Base-by-base conservation (phyloP, 2,113 vertebrate species). In the Porphyrio hochstetteri region DNA sequence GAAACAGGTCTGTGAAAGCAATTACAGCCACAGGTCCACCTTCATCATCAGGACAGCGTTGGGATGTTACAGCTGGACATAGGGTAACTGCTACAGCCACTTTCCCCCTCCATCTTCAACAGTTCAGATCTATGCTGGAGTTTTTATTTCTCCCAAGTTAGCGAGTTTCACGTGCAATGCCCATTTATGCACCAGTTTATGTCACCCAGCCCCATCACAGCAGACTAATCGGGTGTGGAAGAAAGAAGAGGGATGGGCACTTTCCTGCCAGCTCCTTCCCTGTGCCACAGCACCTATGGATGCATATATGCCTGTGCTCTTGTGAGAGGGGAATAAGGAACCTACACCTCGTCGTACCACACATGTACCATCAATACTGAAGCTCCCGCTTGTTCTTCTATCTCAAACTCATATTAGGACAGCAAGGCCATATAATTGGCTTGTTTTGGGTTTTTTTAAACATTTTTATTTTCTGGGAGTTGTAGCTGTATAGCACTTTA, bases 401-500 rank as follows among this genome's bases (percentile, higher is more conserved):
- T 25, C 60, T 56, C 46, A 48, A 80, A 63, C 20, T 82, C 50
- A 29, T 63, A 42, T 3, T 80, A 52, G 46, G 46, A 52, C 21
- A 88, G 68, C 52, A 74, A 79, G 18, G 86, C 2, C 9, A 21
- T 2, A 4, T 23, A 23, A 23, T 48, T 48, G 48, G 48, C 11
- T 48, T 48, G 48, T 85, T 2, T 15, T 44, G 25, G 25, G 38
- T 57, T 65, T 82, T 52, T 33, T 35, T 13, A 15, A 65, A 74
- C 25, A 48, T 67, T 50, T 57, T 63, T 88, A 59, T 92, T 91
- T 93, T 70, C 68, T 63, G 60, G 42, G 68, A 93, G 65, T 82
- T 93, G 83, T 79, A 86, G 77, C 78, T 68, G 36, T 70, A 36
- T 80, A 82, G 44, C 90, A 88, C 86, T 88, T 92, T 70, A 77